Base-by-base conservation (phyloP, 2,113 vertebrate genomes). In the Hymenochirus boettgeri region DNA sequence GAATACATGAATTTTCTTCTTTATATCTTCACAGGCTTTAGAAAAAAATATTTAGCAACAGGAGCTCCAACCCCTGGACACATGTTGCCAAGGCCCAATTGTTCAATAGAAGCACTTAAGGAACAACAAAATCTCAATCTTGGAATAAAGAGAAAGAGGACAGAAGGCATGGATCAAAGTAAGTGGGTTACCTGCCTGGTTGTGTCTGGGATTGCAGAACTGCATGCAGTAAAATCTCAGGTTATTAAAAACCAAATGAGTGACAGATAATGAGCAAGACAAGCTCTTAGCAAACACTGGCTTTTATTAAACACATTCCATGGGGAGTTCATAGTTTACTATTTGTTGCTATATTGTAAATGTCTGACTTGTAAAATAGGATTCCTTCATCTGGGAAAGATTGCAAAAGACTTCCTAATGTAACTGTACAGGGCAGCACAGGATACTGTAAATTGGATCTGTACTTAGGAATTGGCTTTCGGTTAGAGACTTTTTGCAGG, bases 31-130 rank as follows among this genome's bases (percentile, higher is more conserved):
- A 63, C 78, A 99, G 96, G 94, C 96, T 74, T 99, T 58, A 93
- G 93, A 77, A 91, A 89, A 74, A 85, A 69, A 1, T 99, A 99
- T 84, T 99, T 77, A 93, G 91, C 80, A 97, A 92, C 65, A 83
- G 91, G 15, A 31, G 92, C 77, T 31, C 95, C 96, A 10, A 98
- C 95, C 19, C 90, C 92, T 47, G 95, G 95, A 37, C 85, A 80
- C 56, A 90, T 90, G 61, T 83, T 99, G 12, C 96, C 96, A 52
- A 87, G 85, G 77, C 95, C 96, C 22, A 99, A 93, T 75, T 91
- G 82, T 64, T 88, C 93, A 18, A 77, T 75, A 2, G 93, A 98
- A 75, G 86, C 76, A 35, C 64, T 92, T 53, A 97, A 94, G 71
- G 96, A 99, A 58, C 92, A 89, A 69, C 84, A 92, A 62, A 89